Evolutionary conservation across 2,888 invertebrate species (phyloP), one percentile per base, ranked within the genome.

Genomic region (Pseudococcus longispinus): DNA sequence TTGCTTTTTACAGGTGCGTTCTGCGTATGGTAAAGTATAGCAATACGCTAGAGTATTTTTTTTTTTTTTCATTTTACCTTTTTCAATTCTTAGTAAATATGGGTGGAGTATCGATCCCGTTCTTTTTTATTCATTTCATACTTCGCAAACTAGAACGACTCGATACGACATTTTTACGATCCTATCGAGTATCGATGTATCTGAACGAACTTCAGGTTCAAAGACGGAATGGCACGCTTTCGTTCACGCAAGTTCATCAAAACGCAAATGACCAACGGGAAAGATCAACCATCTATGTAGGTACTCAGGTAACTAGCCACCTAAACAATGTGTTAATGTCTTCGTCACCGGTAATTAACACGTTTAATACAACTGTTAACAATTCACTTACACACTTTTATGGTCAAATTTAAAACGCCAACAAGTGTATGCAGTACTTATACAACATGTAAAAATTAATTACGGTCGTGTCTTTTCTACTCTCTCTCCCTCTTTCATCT

Each of bases 1-100:
- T 84, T 80, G 77, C 60, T 60, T 23, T 80, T 80, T 65, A 84
- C 84, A 84, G 84, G 84, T 84, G 84, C 37, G 20, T 84, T 37
- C 46, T 37, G 37, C 18, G 32, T 23, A 83, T 46, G 26, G 46
- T 37, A 80, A 13, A 2, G 18, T 3, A 70, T 15, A 8, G 15
- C 15, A 8, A n/a, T 55, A n/a, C 8, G 8, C 70, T n/a, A 18
- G 26, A n/a, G 26, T 70, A 13, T 13, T 2, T 70, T 15, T 70
- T 70, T 70, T n/a, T 60, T 60, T 60, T 60, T 23, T 9, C 51
- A 51, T n/a, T 23, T 23, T 11, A 2, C 6, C 0, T 60, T 70
- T 13, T 32, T 29, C 18, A 32, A 15, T 65, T 65, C 23, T 70
- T 15, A 20, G 70, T 29, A 29, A 29, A 70, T 70, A 80, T 80